These are phyloP conservation scores for Manis pentadactyla DNA, from an alignment of 2,797 vertebrate species.

Conservation along the genomic window DNA sequence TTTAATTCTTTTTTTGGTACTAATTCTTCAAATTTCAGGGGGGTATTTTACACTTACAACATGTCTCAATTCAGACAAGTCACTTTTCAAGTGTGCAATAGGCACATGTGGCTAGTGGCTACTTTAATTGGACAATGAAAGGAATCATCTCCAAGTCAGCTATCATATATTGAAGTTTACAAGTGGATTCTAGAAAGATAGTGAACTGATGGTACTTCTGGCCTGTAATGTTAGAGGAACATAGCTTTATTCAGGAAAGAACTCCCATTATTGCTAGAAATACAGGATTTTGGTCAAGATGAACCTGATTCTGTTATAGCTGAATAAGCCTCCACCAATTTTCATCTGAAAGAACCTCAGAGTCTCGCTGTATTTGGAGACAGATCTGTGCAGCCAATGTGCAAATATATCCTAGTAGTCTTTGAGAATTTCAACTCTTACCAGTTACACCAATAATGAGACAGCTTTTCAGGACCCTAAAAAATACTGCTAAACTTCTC, in stretches of 20 bases:
- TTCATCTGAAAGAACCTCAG: constrained; percentile 1
- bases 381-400: neutral
- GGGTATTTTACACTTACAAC: neutral
- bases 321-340: neutral
- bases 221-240: neutral
- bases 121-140: neutral
- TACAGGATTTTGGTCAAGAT: neutral
- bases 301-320: neutral
- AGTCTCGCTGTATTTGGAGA: constrained; percentile 31
- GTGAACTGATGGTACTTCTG: neutral
- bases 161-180: neutral
- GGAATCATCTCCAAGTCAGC: neutral
- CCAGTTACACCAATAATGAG: neutral
- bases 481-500: constrained; percentile 50
- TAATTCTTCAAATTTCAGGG: neutral
- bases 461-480: constrained; percentile 28
- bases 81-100: neutral
- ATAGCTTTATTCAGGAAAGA: neutral
- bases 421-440: constrained; percentile 5
- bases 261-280: neutral
- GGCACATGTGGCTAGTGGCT: neutral
- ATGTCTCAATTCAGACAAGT: neutral
- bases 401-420: neutral
- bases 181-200: neutral
- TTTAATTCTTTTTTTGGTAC: neutral